These are phyloP conservation scores for Drymodes brunneopygia DNA, from an alignment of 2,113 vertebrate genomes.

Conservation along the genomic window DNA sequence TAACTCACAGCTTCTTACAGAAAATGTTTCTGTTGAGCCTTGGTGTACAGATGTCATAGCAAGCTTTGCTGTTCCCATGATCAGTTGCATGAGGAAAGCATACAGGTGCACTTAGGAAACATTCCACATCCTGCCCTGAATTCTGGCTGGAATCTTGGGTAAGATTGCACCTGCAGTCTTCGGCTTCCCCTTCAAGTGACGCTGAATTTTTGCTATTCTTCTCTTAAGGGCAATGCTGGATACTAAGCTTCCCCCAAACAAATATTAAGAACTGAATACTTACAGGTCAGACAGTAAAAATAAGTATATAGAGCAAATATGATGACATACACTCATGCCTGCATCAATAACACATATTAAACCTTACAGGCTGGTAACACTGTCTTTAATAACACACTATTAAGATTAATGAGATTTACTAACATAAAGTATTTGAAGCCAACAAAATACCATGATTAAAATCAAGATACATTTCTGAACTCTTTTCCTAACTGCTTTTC, in stretches of 20 bases:
- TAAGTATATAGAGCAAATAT: neutral
- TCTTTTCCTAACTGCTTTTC: neutral
- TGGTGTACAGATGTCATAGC: neutral
- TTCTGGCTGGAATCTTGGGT: neutral
- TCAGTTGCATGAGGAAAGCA: neutral
- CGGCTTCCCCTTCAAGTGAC: neutral
- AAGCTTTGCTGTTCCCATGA: neutral
- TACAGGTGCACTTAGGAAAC: neutral
- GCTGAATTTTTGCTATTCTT: neutral
- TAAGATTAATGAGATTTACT: neutral
- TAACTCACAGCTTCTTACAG: neutral
- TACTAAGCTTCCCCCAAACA: neutral
- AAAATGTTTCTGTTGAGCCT: rapidly evolving
- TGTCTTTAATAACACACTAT: neutral
- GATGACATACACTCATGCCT: neutral
- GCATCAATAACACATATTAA: neutral
- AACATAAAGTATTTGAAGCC: neutral
- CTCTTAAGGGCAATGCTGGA: neutral
- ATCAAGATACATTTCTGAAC: neutral
- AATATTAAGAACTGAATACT: neutral
- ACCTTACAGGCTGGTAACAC: neutral
- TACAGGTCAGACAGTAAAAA: neutral
- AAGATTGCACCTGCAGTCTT: neutral
- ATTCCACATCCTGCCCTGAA: neutral
- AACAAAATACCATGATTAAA: neutral